Conservation (phyloP, 2,113 vertebrate species). For the Notiomystis cincta region DNA sequence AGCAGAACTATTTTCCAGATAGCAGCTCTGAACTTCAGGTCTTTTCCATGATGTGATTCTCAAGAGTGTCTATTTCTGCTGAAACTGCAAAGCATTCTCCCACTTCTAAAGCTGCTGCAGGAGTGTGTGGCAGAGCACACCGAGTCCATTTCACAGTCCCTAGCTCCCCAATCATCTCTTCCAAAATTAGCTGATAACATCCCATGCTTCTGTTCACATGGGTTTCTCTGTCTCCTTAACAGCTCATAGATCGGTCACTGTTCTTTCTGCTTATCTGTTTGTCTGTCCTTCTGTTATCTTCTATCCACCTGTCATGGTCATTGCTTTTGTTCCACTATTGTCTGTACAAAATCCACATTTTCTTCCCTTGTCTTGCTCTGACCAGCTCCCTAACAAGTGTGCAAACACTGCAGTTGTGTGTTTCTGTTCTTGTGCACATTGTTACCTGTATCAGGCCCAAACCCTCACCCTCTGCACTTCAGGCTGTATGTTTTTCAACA, state of each 20-base stretch:
- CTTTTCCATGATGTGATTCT: background rate
- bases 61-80: background rate
- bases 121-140: background rate
- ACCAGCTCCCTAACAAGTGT: background rate
- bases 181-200: background rate
- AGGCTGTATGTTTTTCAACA: background rate
- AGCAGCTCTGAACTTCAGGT: background rate
- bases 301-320: background rate
- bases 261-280: background rate
- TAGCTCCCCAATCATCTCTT: background rate
- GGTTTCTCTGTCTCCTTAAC: background rate
- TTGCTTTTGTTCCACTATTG: background rate
- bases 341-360: background rate
- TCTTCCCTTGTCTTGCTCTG: background rate
- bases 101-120: background rate
- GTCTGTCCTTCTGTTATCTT: background rate
- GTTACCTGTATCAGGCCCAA: background rate
- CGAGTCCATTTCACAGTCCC: accelerated
- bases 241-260: background rate
- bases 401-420: background rate
- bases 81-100: background rate
- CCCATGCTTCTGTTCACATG: background rate
- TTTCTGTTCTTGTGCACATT: background rate
- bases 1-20: background rate
- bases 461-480: background rate